Base-by-base conservation (phyloP, 23 tunicate genomes). In the Ciona savignyi region DNA sequence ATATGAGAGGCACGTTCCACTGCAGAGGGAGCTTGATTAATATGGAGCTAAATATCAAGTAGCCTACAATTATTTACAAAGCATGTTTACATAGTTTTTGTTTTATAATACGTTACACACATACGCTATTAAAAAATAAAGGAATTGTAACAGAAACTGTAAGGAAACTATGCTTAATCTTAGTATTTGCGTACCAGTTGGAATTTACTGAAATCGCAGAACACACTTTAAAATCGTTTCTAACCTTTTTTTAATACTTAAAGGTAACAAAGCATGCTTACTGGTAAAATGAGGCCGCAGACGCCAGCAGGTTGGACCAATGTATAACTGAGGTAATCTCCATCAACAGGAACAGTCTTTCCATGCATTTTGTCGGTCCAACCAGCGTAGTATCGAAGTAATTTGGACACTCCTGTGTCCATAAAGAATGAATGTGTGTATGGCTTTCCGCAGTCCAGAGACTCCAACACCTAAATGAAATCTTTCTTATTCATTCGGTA, bases 301-400 rank as follows among this genome's bases (percentile, higher is more conserved):
- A 84, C 97, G 0, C 97, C 97, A 71, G 84, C 34, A 24, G 97
- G 97, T 42, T 84, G 86, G 0, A 84, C 89, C 27, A 85, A 25
- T 6, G 97, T 91, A 74, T 83, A 91, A 74, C 97, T 90, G 30
- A 90, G 71, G 60, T 91, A 91, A 65, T 91, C 91, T 0, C 97
- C 97, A 76, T 91, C 97, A 9, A 91, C 79, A 11, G 97, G 91
- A 6, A 80, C 75, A 1, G 91, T 81, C 66, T 84, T 91, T 32
- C 97, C 97, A 68, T 84, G 90, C 29, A 91, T 91, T 75, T 91
- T 91, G 73, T 91, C 97, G 20, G 97, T 80, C 91, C 91, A 91
- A 19, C 97, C 97, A 4, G 86, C 97, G 65, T 84, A 91, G 69
- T 91, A 91, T 19, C 97, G 91, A 33, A 91, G 66, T 0, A 85